phyloP scores from a whole-genome alignment of 1,140 invertebrate genomes.

The Sitophilus oryzae region DNA sequence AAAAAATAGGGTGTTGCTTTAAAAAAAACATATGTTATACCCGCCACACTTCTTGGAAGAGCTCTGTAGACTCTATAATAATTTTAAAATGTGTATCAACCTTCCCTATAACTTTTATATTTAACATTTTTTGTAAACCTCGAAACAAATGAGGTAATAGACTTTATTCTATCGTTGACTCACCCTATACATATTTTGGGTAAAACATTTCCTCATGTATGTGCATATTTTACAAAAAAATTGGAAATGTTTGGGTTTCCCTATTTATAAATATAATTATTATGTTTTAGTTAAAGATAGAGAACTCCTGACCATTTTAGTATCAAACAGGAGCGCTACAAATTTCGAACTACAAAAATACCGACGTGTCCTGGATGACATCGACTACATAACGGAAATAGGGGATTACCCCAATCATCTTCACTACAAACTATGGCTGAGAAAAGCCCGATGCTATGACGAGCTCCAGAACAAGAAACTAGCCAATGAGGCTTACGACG shows the following conservation, averaged over 20 bases:
- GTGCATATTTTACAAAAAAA: not conserved
- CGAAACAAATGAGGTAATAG: no score
- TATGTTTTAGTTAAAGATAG: constrained; percentile 41
- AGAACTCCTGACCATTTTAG: constrained; percentile 64
- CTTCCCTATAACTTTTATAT: no score
- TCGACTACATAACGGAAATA: constrained; percentile 64
- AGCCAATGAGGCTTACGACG: constrained; percentile 39
- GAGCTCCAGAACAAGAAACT: constrained; percentile 31
- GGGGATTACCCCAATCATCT: constrained; percentile 53
- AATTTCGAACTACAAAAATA: constrained; percentile 72
- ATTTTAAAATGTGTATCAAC: no score
- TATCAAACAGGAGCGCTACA: constrained; percentile 83
- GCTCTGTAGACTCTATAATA: no score
- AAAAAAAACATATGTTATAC: no score
- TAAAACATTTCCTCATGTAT: not conserved
- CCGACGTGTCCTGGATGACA: constrained; percentile 66
- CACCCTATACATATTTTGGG: no score
- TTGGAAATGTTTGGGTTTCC: not conserved
- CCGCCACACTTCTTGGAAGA: no score
- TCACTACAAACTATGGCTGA: constrained; percentile 27
- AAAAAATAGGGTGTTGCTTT: no score
- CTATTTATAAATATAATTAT: not conserved
- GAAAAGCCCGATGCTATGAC: constrained; percentile 31
- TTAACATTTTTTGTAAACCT: no score
- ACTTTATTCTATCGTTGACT: no score